These are phyloP conservation scores for Drosophila kanekoi DNA, from an alignment of 2,888 invertebrate genomes.

Conservation along the genomic window DNA sequence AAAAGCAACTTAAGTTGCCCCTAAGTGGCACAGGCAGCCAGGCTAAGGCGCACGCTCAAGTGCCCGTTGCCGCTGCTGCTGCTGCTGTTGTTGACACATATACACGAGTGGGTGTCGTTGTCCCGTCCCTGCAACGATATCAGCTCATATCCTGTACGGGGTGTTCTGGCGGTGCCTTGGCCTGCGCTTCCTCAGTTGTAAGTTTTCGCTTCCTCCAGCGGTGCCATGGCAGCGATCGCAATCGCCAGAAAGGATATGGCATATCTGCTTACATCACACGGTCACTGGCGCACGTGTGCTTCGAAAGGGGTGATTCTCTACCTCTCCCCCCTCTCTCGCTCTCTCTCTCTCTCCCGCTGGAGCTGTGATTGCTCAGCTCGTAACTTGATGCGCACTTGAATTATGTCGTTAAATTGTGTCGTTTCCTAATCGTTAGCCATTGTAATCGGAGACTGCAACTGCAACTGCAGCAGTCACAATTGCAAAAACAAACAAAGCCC, in stretches of 20 bases:
- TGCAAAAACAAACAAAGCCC: constrained; percentile 58
- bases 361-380: constrained; percentile 43
- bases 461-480: constrained; percentile 20
- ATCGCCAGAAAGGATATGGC: constrained; percentile 80
- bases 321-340: no score
- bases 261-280: constrained; percentile 74
- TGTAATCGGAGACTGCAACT: constrained; percentile 60
- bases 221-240: constrained; percentile 70
- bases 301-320: neutral
- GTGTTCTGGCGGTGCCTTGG: constrained; percentile 4
- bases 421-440: constrained; percentile 76
- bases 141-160: constrained; percentile 65
- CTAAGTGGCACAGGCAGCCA: constrained; percentile 57
- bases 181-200: constrained; percentile 82
- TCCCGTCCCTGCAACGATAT: neutral
- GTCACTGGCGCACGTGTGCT: constrained; percentile 49
- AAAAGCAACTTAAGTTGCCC: constrained; percentile 64
- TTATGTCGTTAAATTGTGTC: constrained; percentile 80
- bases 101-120: constrained; percentile 57
- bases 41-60: constrained; percentile 63
- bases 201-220: constrained; percentile 78
- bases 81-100: constrained; percentile 67
- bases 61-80: constrained; percentile 24
- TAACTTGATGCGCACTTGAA: constrained; percentile 78
- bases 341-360: constrained; percentile 1